A percentile compares a stretch with the other conserved stretches of the same genome.
phyloP scores from a whole-genome alignment of 2,113 vertebrate genomes.

The Cranoglanis bouderius region DNA sequence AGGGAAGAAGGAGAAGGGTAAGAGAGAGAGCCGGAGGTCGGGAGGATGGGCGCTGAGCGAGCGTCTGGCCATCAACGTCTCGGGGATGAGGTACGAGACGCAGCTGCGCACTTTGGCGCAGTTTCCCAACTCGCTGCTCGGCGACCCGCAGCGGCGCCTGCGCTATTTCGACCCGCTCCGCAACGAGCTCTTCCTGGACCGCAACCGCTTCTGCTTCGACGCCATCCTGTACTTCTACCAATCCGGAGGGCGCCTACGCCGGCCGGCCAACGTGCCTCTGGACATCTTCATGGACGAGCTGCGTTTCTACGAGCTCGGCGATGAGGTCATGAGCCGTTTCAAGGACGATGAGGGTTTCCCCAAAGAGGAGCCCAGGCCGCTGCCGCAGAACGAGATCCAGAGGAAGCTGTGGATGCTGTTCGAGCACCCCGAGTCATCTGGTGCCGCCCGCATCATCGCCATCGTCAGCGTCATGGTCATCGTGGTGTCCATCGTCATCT shows the following conservation, averaged over 20 bases:
- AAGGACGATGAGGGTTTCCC: slow-evolving; percentile 87
- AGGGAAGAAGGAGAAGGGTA: slow-evolving; percentile 54
- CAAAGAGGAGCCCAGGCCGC: slow-evolving; percentile 73
- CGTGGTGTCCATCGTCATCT: slow-evolving; percentile 91
- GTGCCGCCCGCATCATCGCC: slow-evolving; percentile 85
- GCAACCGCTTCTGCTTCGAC: slow-evolving; percentile 82
- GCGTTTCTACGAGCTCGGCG: slow-evolving; percentile 87
- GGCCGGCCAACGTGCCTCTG: slow-evolving; percentile 84
- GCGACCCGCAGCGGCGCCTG: slow-evolving; percentile 72
- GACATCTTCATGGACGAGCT: slow-evolving; percentile 92
- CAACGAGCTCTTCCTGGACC: slow-evolving; percentile 84
- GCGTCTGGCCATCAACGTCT: slow-evolving; percentile 80
- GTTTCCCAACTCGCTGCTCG: slow-evolving; percentile 82
- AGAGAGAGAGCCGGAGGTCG: slow-evolving; percentile 56
- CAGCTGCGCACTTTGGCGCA: slow-evolving; percentile 80
- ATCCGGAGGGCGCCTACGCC: slow-evolving; percentile 83
- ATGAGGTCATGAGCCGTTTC: slow-evolving; percentile 80
- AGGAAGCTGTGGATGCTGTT: slow-evolving; percentile 88
- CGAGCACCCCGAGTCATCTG: slow-evolving; percentile 88
- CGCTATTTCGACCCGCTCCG: slow-evolving; percentile 80
- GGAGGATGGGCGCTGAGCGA: slow-evolving; percentile 66
- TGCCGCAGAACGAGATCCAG: slow-evolving; percentile 77
- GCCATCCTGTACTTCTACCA: slow-evolving; percentile 94
- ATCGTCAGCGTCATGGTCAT: slow-evolving; percentile 93
- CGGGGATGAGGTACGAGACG: slow-evolving; percentile 82